Base-by-base conservation (phyloP, 1,140 invertebrate species). In the Globodera rostochiensis region DNA sequence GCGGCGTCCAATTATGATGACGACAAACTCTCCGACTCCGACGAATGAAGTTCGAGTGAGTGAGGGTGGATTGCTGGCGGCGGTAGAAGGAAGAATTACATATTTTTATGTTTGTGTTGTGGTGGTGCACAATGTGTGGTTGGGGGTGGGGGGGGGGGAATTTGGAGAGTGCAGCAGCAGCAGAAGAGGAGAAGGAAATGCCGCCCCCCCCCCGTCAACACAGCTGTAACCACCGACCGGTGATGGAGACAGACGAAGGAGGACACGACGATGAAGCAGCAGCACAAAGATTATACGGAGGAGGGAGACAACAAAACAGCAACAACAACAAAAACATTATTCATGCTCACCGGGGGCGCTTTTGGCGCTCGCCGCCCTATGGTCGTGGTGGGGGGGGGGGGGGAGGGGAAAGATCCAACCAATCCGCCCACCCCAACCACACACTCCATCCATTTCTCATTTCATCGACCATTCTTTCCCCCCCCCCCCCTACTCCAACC, bases 291-390 rank as follows among this genome's bases (percentile, higher is more conserved):
- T 9, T 15, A 53, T 15, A 53, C 53, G 53, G 53, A 53, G 15
- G 53, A 15, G 53, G 53, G 9, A 15, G 53, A 53, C 53, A 53
- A 53, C 8, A 53, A 9, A 53, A 4, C 57, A 15, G 19, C 15
- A 15, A 60, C 15, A 15, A 64, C 57, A 19, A 64, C 57, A 19
- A 64, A 36, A 64, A 64, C 57, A 64, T 64, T 19, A 64, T 64
- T 64, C 57, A 64, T 64, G 57, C 57, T 64, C 57, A 64, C 57
- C 57, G 57, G 19, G 57, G 57, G 15, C 13, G 57, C 57, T 64
- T 64, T 64, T 64, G 57, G 57, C 19, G 57, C 57, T 64, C 57
- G 57, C 57, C 57, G 57, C 57, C 57, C 57, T 64, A 64, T 64
- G 57, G 57, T 13, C 1, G 50, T 64, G 57, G 57, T 3, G 1